phyloP scores from a whole-genome alignment of 2,888 invertebrate genomes.

The Seira musarum region DNA sequence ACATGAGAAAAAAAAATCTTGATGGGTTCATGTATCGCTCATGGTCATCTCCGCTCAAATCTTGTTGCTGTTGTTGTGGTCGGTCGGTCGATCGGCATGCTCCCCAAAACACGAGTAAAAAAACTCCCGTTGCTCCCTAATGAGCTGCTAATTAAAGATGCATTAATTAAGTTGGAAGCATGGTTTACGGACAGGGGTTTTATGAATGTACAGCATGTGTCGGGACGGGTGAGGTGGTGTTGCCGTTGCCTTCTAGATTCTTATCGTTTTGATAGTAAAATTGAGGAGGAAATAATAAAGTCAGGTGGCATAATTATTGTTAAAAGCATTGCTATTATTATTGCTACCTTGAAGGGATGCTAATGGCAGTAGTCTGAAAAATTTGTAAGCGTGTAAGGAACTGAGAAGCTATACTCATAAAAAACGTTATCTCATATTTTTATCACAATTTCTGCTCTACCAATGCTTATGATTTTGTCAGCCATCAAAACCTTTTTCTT shows the following conservation, averaged over 20 bases:
- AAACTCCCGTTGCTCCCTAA: slow-evolving; percentile 64
- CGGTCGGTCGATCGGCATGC: no score
- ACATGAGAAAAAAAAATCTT: slow-evolving; percentile 44
- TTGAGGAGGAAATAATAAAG: slow-evolving; percentile 43
- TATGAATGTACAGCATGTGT: slow-evolving; percentile 57
- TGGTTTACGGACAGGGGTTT: neutral
- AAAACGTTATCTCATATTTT: neutral
- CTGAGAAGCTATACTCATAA: neutral
- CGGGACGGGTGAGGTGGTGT: slow-evolving; percentile 21
- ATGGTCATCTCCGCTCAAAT: neutral
- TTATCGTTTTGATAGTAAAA: slow-evolving; percentile 22
- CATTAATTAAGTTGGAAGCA: slow-evolving; percentile 66
- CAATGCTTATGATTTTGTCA: neutral
- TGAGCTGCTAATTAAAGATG: slow-evolving; percentile 70
- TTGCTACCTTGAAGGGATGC: slow-evolving; percentile 51
- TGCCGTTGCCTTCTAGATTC: neutral
- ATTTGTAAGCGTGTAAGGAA: neutral
- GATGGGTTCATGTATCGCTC: neutral
- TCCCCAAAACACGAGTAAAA: neutral
- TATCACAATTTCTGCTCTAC: neutral
- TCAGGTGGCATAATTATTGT: slow-evolving; percentile 53
- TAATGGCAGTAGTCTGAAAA: slow-evolving; percentile 49
- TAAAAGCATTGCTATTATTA: slow-evolving; percentile 26
- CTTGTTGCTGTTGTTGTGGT: neutral
- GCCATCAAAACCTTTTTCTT: neutral